These are phyloP conservation scores for Drosophila kanekoi DNA, from an alignment of 2,888 invertebrate species.

Conservation along the genomic window DNA sequence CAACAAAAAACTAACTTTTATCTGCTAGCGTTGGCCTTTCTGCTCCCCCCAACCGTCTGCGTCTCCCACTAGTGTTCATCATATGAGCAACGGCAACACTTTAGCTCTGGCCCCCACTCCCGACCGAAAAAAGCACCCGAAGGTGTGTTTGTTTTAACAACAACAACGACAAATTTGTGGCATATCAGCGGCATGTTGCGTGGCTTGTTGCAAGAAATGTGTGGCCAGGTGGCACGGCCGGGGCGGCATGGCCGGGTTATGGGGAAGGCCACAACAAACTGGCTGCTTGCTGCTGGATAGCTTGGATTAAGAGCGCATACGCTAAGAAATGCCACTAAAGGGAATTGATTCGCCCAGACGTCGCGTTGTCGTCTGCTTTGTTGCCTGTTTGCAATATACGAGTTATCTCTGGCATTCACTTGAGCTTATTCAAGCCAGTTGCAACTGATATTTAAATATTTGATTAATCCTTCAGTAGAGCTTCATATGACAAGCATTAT, in stretches of 20 bases:
- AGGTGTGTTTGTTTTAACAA: slow-evolving; percentile 77
- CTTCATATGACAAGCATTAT: neutral
- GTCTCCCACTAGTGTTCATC: slow-evolving; percentile 1
- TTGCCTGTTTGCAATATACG: slow-evolving; percentile 3
- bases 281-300: slow-evolving; percentile 13
- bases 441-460: slow-evolving; percentile 32
- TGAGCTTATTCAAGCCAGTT: slow-evolving; percentile 1
- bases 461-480: slow-evolving; percentile 12
- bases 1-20: slow-evolving; percentile 74
- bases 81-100: slow-evolving; percentile 47
- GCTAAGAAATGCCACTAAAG: slow-evolving; percentile 70
- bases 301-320: slow-evolving; percentile 49
- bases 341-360: slow-evolving; percentile 79
- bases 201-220: slow-evolving; percentile 53
- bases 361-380: slow-evolving; percentile 19
- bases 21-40: slow-evolving; percentile 39
- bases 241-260: neutral
- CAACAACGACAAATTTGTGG: slow-evolving; percentile 72
- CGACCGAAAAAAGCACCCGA: slow-evolving; percentile 72
- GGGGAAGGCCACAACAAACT: slow-evolving; percentile 2
- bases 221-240: slow-evolving; percentile 24
- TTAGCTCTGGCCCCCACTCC: slow-evolving; percentile 16
- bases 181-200: slow-evolving; percentile 78
- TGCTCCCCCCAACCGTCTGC: neutral
- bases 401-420: neutral